Evolutionary conservation across 2,113 vertebrate species (phyloP), one percentile per base, ranked within the genome.

Genomic region (Tricholaema leucomelas): DNA sequence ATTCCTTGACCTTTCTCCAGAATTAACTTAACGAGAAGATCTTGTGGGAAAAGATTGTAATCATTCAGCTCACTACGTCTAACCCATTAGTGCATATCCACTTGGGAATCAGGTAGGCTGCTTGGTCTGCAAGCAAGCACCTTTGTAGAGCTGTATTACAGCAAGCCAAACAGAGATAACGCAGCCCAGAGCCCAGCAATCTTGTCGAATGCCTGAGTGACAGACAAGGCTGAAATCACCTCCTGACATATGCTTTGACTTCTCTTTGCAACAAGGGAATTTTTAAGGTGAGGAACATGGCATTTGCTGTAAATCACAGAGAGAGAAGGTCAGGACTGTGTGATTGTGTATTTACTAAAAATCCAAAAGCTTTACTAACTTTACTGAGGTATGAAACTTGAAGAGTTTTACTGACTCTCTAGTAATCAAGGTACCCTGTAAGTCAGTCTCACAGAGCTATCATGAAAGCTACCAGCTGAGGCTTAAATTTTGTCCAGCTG

Each of bases 331-430:
- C 82, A 81, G 56, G 58, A 88, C 18, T 15, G 3, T 28, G 21
- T 42, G 52, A 77, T 30, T 94, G 42, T 70, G 23, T 54, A 65
- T 93, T 88, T 90, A 64, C 69, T 42, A 61, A 69, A 91, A 88
- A 54, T 61, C 56, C 5, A 21, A 64, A 67, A 61, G 52, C 12
- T 83, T 81, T 71, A 71, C 33, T 64, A 42, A 74, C 82, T 80
- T 89, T 36, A 35, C 33, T 30, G 40, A 71, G 33, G 60, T 48
- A 35, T 12, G 17, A 81, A 92, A 66, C 46, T 64, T 35, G 3
- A 28, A 35, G 63, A 76, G 36, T 63, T 87, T 66, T 35, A 67
- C 73, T 78, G 65, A 27, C 42, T 77, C 12, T 77, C 18, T 38
- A 77, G 61, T 71, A 76, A 66, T 77, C 60, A 74, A 42, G 79